Conservation (phyloP, 1,140 invertebrate species). For the Drosophila insularis region DNA sequence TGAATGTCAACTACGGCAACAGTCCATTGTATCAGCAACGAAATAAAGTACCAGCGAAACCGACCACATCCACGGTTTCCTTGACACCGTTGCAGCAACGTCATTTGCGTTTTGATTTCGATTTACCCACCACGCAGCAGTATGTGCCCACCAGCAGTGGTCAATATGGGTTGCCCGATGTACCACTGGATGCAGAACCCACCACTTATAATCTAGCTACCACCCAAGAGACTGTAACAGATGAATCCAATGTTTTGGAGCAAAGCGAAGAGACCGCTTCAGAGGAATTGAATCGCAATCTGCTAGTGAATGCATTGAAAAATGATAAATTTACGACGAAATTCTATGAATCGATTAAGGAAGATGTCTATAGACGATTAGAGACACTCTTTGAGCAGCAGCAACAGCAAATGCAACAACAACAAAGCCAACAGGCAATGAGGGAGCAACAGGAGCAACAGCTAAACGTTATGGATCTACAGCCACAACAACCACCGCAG, state of each 20-base stretch:
- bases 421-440: conserved; percentile 80
- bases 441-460: conserved; percentile 52
- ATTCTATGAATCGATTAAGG: conserved; percentile 86
- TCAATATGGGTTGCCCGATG: conserved; percentile 1
- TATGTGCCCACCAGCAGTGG: conserved; percentile 32
- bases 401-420: conserved; percentile 83
- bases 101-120: conserved; percentile 73
- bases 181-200: conserved; percentile 22
- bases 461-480: background rate
- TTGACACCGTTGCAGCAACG: conserved; percentile 72
- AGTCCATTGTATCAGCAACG: conserved; percentile 74
- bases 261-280: conserved; percentile 73
- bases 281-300: conserved; percentile 77
- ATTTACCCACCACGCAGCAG: conserved; percentile 46
- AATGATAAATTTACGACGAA: conserved; percentile 84
- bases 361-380: conserved; percentile 88
- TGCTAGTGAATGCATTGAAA: conserved; percentile 76
- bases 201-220: conserved; percentile 28
- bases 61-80: conserved; percentile 57
- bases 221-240: conserved; percentile 34
- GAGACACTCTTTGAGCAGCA: conserved; percentile 87
- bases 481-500: conserved; percentile 10
- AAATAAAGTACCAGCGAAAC: conserved; percentile 73
- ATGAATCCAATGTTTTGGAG: conserved; percentile 60
- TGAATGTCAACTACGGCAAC: conserved; percentile 72